Conservation (phyloP, 2,888 invertebrate genomes). For the Plusia festucae region DNA sequence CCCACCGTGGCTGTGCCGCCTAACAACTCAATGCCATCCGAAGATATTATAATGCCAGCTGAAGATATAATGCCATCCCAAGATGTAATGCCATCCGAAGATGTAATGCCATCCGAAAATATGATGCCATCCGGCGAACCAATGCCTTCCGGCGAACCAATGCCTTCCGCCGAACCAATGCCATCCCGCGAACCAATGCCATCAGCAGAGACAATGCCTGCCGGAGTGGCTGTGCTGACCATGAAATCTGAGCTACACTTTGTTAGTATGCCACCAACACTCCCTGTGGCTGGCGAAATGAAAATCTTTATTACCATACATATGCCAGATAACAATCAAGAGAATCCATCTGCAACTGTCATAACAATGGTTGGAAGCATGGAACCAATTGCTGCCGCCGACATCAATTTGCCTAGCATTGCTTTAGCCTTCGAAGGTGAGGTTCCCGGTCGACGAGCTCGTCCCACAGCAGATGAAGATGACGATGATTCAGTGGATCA, state of each 20-base stretch:
- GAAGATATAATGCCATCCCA: not conserved
- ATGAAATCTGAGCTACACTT: not conserved
- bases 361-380: not conserved
- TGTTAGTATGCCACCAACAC: not conserved
- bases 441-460: no score
- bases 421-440: slow-evolving; percentile 1
- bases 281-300: not conserved
- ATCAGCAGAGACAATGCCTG: not conserved
- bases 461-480: not conserved
- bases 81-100: not conserved
- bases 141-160: not conserved
- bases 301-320: not conserved
- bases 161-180: not conserved
- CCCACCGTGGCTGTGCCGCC: not conserved
- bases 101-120: not conserved
- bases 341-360: not conserved
- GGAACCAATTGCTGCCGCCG: not conserved
- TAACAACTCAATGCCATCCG: not conserved
- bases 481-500: not conserved
- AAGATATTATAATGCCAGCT: not conserved
- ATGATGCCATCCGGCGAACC: not conserved
- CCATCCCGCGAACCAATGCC: not conserved
- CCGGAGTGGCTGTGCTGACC: not conserved
- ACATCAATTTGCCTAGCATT: not conserved
- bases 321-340: not conserved